phyloP scores from a whole-genome alignment of 2,888 invertebrate species.

The Anagyrus pseudococci region DNA sequence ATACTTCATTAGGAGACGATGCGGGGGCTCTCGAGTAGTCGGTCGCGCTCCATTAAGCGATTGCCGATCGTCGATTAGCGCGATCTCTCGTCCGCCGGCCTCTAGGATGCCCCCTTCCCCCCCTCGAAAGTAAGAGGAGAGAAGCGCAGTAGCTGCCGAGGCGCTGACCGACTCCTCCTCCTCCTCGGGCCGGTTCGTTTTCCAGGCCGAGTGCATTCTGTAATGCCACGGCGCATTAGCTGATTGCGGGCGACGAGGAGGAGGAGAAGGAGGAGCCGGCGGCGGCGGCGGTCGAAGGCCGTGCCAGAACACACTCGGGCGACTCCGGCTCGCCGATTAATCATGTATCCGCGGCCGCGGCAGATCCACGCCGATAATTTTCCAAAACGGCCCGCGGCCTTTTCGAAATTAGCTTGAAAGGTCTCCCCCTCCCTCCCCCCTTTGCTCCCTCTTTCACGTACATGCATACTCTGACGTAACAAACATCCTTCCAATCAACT shows the following conservation, averaged over 20 bases:
- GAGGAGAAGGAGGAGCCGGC: not conserved
- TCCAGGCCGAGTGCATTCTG: not conserved
- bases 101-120: too few species aligned
- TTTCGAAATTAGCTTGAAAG: slow-evolving; percentile 32
- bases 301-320: too few species aligned
- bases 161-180: not conserved
- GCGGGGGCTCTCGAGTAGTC: not conserved
- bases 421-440: slow-evolving; percentile 9
- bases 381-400: slow-evolving; percentile 14
- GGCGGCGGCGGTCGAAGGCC: too few species aligned
- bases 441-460: not conserved
- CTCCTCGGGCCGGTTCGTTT: not conserved
- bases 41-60: slow-evolving; percentile 31
- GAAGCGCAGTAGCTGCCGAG: not conserved
- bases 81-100: not conserved
- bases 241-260: slow-evolving; percentile 20
- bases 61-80: slow-evolving; percentile 30
- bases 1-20: slow-evolving; percentile 12
- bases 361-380: slow-evolving; percentile 29
- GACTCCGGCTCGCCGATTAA: slow-evolving; percentile 22
- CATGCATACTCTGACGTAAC: not conserved
- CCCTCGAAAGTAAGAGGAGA: too few species aligned
- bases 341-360: slow-evolving; percentile 24
- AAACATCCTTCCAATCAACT: too few species aligned
- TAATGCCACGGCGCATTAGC: slow-evolving; percentile 27